Conservation (phyloP, 2,797 vertebrate species). For the Danionella dracula region DNA sequence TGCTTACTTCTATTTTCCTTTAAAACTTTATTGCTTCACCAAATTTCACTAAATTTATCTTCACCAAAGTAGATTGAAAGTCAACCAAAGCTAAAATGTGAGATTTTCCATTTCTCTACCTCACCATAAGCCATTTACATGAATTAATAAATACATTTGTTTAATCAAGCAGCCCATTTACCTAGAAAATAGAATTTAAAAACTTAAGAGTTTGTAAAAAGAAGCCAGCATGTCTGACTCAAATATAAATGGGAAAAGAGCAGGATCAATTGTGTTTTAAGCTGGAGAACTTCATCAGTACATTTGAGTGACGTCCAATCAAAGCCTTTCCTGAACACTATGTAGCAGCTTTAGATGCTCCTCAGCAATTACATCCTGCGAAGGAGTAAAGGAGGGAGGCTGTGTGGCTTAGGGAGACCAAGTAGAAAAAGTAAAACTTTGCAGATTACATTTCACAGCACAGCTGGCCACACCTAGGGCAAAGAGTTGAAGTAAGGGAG, state of each 20-base stretch:
- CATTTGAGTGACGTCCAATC: conserved; percentile 2
- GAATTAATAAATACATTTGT: no score
- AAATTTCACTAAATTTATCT: no score
- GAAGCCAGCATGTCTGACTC: not conserved
- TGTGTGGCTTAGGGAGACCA: conserved; percentile 41
- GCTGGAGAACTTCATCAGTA: conserved; percentile 9
- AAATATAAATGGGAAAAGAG: not conserved
- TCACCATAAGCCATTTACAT: no score
- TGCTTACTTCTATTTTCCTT: no score
- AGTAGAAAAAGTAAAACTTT: conserved; percentile 35
- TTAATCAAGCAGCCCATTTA: no score
- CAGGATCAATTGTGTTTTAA: not conserved
- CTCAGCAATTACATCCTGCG: conserved; percentile 36
- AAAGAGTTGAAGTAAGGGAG: conserved; percentile 23
- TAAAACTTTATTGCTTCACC: no score
- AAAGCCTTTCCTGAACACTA: conserved; percentile 23
- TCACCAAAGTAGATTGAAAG: no score
- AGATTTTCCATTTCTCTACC: no score
- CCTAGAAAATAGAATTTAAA: no score
- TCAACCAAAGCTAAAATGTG: no score
- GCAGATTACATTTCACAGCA: conserved; percentile 54
- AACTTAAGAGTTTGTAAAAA: not conserved
- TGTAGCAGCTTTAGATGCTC: conserved; percentile 21
- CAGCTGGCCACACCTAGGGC: conserved; percentile 50
- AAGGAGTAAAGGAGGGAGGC: conserved; percentile 12